These are phyloP conservation scores for Unio delphinus DNA, from an alignment of 2,888 invertebrate species.

Conservation along the genomic window DNA sequence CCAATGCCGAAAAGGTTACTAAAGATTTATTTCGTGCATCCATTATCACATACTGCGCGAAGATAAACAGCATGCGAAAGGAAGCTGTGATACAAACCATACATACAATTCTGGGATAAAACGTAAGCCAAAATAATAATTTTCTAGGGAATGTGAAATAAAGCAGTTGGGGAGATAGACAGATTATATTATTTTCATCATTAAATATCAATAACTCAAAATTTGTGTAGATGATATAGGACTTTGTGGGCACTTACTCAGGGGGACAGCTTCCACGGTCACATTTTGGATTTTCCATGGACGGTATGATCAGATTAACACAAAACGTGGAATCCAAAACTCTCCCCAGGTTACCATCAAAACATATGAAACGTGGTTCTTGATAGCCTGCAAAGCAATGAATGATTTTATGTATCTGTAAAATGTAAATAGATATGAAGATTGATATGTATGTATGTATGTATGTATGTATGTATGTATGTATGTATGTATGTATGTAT, in stretches of 20 bases:
- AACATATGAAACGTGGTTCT: constrained; percentile 34
- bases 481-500: constrained; percentile 5
- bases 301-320: constrained; percentile 28
- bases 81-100: too few relatives aligned
- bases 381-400: constrained; percentile 32
- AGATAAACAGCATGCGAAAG: too few relatives aligned
- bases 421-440: too few relatives aligned
- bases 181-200: too few relatives aligned
- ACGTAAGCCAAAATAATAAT: too few relatives aligned
- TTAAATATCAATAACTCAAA: too few relatives aligned
- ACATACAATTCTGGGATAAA: too few relatives aligned
- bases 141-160: too few relatives aligned
- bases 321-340: constrained; percentile 23
- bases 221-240: background rate
- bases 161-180: too few relatives aligned
- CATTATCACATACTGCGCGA: too few relatives aligned
- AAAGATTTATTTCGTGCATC: too few relatives aligned
- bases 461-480: constrained; percentile 2
- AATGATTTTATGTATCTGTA: constrained; percentile 1
- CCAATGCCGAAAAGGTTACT: too few relatives aligned
- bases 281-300: constrained; percentile 38
- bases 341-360: constrained; percentile 20
- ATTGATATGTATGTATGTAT: constrained; percentile 3
- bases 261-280: constrained; percentile 48
- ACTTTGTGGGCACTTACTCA: constrained; percentile 35